These are phyloP conservation scores for Hylia prasina DNA, from an alignment of 2,113 vertebrate species.

Conservation along the genomic window DNA sequence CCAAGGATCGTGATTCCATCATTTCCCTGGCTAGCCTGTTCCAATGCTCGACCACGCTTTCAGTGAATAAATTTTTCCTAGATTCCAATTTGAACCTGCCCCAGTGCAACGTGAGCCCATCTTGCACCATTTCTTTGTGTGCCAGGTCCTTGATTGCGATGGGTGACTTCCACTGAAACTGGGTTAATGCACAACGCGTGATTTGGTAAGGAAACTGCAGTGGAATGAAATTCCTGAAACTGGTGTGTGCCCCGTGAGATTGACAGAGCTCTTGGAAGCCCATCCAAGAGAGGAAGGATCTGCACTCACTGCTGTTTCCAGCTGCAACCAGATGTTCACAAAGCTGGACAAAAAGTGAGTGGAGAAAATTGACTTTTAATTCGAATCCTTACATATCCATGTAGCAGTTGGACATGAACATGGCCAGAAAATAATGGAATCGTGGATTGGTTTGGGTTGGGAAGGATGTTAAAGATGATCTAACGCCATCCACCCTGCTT, in stretches of 20 bases:
- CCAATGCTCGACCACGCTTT: neutral
- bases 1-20: neutral
- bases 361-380: neutral
- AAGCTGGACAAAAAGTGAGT: neutral
- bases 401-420: neutral
- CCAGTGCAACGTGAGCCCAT: neutral
- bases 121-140: neutral
- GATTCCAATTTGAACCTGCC: neutral
- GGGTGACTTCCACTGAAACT: neutral
- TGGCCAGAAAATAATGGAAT: neutral
- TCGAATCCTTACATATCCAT: fast-evolving
- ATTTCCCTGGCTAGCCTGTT: neutral
- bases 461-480: fast-evolving
- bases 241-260: neutral
- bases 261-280: neutral
- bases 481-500: neutral
- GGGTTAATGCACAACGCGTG: neutral
- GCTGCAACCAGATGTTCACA: neutral
- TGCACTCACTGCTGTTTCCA: neutral
- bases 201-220: neutral
- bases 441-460: neutral
- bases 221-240: neutral
- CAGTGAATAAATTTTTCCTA: no score
- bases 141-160: neutral
- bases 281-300: neutral